Base-by-base conservation (phyloP, 2,888 invertebrate species). In the Acronicta aceris region DNA sequence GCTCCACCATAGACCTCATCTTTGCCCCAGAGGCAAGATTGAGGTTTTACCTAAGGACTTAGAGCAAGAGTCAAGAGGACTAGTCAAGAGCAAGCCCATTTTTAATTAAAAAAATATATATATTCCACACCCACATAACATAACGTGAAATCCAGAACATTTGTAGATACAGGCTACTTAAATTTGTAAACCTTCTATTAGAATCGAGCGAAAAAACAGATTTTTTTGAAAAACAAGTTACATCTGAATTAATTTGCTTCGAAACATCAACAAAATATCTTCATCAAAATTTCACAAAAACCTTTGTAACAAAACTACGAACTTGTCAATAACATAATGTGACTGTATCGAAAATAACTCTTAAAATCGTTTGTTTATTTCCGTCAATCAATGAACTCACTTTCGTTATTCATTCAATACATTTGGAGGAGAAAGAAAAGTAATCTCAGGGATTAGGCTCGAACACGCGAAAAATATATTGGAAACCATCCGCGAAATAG, bases 391-490 rank as follows among this genome's bases (percentile, higher is more conserved):
- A 86, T 86, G 81, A 85, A 87, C 81, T 85, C 81, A 81, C 81
- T 87, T 85, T 83, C 81, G 78, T 81, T 84, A 84, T 87, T 85
- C 85, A 85, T 88, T 87, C 83, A 86, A 85, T 85, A 87, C 81
- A 82, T 83, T 82, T 73, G 76, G 69, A 80, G 78, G 85, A 83
- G 84, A 83, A 83, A 83, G 82, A 83, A 87, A 89, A 83, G 88
- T 87, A 88, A 90, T 89, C 86, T 88, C 76, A 74, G 65, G 85
- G 86, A 89, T 88, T 87, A 87, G 80, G 82, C 74, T 81, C 78
- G 82, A 87, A 88, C 89, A 89, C 88, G 89, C 89, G 87, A 89
- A 82, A 85, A 84, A 87, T 83, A 89, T 88, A 90, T 90, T 88
- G 88, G 82, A 84, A 87, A 81, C 85, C 85, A 86, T 85, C 85